These are phyloP conservation scores for Drosophila anceps DNA, from an alignment of 2,888 invertebrate species.

Conservation along the genomic window DNA sequence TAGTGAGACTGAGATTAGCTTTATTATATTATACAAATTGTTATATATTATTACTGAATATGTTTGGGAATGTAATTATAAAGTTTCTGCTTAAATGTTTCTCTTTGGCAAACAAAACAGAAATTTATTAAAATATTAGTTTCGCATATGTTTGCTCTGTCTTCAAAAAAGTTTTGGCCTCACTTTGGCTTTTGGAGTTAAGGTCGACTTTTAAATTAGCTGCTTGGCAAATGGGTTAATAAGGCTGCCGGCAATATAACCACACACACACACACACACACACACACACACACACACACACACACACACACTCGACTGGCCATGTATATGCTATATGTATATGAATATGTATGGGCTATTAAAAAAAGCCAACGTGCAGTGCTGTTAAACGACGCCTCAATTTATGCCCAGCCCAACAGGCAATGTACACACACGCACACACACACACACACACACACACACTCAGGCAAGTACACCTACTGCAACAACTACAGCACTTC, in stretches of 20 bases:
- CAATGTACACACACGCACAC: slow-evolving; percentile 2
- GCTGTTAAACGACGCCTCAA: slow-evolving; percentile 70
- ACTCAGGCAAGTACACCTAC: slow-evolving; percentile 9
- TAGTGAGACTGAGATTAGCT: not conserved
- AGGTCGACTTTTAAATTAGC: slow-evolving; percentile 56
- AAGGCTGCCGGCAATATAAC: slow-evolving; percentile 45
- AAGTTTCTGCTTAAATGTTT: not conserved
- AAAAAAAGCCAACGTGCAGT: slow-evolving; percentile 71
- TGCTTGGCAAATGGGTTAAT: slow-evolving; percentile 60
- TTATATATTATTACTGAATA: not conserved
- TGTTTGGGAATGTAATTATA: not conserved
- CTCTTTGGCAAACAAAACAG: not conserved
- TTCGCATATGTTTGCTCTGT: not conserved
- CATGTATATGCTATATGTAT: not conserved
- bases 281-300: slow-evolving; percentile 6
- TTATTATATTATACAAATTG: not conserved
- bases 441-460: slow-evolving; percentile 1
- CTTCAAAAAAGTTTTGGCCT: not conserved
- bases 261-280: slow-evolving; percentile 5
- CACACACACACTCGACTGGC: not conserved
- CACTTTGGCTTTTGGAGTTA: slow-evolving; percentile 5
- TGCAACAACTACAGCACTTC: slow-evolving; percentile 14
- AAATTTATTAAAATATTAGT: not conserved
- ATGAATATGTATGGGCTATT: slow-evolving; percentile 52
- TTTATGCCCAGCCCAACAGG: slow-evolving; percentile 42